Evolutionary conservation across 1,140 invertebrate species (phyloP), one percentile per base, ranked within the genome.

Genomic region (Papilio dardanus): DNA sequence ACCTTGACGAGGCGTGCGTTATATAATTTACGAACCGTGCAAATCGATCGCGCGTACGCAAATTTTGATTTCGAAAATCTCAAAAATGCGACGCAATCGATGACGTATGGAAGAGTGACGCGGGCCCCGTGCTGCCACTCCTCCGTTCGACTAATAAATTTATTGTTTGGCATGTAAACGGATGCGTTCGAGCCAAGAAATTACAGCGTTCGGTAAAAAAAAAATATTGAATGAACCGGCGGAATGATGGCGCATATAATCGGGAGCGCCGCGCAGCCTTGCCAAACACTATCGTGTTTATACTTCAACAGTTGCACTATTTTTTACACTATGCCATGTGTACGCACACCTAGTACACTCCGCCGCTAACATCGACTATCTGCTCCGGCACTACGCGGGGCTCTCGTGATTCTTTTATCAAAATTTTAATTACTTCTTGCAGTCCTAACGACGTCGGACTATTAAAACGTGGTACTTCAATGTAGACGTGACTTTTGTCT

Each of bases 81-180:
- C 79, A 79, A 85, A 89, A 88, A 81, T 81, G 83, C 84, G 84
- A 90, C 89, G 90, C 81, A 81, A 84, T 84, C 81, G 78, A 78
- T 92, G 91, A 93, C 90, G 91, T 90, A 83, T 83, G 80, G 82
- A 86, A 79, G 81, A 76, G 86, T 91, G 91, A 90, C 88, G 89
- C 81, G 76, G 74, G 77, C 81, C 84, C 80, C 82, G 88, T 87
- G 85, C 84, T 87, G 90, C 91, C 89, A 92, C 91, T 93, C 91
- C 90, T 89, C 89, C 90, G 85, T 85, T 86, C 82, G 88, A 84
- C 91, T 91, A 93, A 93, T 92, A 92, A 92, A 92, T 93, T 92
- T 93, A 93, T 93, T 92, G 91, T 93, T 93, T 93, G 91, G 91
- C 91, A 91, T 93, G 91, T 92, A 92, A 92, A 92, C 90, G 90